These are phyloP conservation scores for Hydrochoerus hydrochaeris DNA, from an alignment of 2,113 vertebrate species.

Conservation along the genomic window DNA sequence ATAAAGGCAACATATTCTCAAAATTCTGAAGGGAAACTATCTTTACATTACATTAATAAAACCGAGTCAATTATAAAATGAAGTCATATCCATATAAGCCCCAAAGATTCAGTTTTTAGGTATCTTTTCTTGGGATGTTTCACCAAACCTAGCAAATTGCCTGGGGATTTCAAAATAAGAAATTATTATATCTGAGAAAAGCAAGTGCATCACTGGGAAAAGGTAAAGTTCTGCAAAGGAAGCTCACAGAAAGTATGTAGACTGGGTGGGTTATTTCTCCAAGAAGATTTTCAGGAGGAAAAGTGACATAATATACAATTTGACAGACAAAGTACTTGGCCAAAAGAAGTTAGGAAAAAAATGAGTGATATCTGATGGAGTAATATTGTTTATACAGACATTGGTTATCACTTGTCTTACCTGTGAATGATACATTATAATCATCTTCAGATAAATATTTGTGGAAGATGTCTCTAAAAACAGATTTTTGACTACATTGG, in stretches of 20 bases:
- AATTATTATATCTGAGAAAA: not conserved
- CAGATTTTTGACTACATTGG: not conserved
- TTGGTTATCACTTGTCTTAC: not conserved
- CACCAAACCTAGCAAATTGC: not conserved
- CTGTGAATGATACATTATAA: not conserved
- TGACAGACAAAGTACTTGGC: not conserved
- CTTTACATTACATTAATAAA: not conserved
- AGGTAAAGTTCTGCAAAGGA: not conserved
- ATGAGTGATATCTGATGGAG: not conserved
- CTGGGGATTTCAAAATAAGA: not conserved
- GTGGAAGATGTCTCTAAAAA: not conserved
- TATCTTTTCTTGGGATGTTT: not conserved
- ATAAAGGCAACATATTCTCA: not conserved
- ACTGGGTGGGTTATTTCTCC: not conserved
- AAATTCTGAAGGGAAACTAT: not conserved
- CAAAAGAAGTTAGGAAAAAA: not conserved
- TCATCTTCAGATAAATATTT: not conserved
- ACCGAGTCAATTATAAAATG: not conserved
- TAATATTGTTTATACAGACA: not conserved
- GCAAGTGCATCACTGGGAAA: not conserved
- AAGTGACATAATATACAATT: not conserved
- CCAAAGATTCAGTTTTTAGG: not conserved
- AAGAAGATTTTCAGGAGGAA: not conserved
- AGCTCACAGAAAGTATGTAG: not conserved
- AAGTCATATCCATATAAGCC: not conserved